phyloP scores from a whole-genome alignment of 1,140 invertebrate species.

The Pentalonia nigronervosa region DNA sequence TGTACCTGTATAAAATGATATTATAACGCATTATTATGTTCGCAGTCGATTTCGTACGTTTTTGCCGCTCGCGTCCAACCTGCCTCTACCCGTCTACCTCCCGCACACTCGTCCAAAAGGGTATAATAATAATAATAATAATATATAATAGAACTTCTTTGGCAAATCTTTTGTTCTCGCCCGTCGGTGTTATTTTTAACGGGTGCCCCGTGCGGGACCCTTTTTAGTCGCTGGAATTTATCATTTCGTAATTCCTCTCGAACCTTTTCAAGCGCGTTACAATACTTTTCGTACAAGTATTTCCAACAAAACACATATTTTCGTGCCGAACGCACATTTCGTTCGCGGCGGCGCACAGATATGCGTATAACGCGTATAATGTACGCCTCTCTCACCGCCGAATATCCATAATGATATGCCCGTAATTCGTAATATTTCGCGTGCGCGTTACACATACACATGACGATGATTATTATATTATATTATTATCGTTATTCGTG shows the following conservation, averaged over 20 bases:
- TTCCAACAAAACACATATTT: not conserved
- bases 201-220: not conserved
- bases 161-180: constrained; percentile 1
- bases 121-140: constrained; percentile 1
- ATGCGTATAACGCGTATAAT: not conserved
- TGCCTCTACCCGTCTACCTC: not conserved
- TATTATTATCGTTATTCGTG: not conserved
- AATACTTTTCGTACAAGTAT: not conserved
- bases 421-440: not conserved
- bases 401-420: not conserved
- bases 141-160: not conserved
- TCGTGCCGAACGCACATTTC: not conserved
- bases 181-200: constrained; percentile 27
- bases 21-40: too few species aligned
- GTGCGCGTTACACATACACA: not conserved
- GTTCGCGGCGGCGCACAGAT: not conserved
- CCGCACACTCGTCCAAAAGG: not conserved
- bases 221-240: not conserved
- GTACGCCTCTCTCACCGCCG: not conserved
- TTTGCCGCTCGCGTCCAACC: not conserved
- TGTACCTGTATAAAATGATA: not conserved
- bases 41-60: not conserved
- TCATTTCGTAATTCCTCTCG: not conserved
- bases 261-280: not conserved
- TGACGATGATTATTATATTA: not conserved